Conservation (phyloP, 2,888 invertebrate genomes). For the Drosophila helvetica region DNA sequence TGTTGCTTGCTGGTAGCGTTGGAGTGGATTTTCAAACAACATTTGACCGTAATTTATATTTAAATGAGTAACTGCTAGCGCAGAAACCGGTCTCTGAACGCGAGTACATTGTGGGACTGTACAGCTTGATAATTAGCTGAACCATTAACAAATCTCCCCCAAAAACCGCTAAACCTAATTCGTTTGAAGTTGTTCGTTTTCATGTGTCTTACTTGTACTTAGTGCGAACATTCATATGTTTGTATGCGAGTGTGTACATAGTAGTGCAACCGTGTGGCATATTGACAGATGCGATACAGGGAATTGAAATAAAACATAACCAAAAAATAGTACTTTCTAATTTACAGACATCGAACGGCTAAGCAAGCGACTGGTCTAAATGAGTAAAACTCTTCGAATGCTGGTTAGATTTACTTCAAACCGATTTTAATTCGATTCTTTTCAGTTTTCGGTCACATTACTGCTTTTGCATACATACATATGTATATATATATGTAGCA, state of each 20-base stretch:
- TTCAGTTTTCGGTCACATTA: too few species aligned
- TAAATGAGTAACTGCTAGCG: slow-evolving; percentile 63
- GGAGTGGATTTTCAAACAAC: slow-evolving; percentile 43
- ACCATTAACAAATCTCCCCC: slow-evolving; percentile 2
- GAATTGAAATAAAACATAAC: not conserved
- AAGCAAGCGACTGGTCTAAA: not conserved
- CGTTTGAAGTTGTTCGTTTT: slow-evolving; percentile 12
- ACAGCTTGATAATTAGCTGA: slow-evolving; percentile 27
- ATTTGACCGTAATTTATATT: slow-evolving; percentile 61
- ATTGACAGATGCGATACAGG: not conserved
- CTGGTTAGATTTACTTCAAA: not conserved
- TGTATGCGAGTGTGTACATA: not conserved
- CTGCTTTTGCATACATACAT: too few species aligned
- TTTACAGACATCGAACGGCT: not conserved
- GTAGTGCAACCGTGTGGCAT: not conserved
- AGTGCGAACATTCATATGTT: not conserved
- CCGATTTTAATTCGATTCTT: not conserved
- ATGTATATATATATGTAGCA: too few species aligned
- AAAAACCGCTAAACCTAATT: not conserved
- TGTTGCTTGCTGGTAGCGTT: slow-evolving; percentile 16
- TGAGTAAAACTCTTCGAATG: not conserved
- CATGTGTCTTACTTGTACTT: not conserved
- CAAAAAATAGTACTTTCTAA: not conserved
- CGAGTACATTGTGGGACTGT: slow-evolving; percentile 26
- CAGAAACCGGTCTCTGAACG: slow-evolving; percentile 47